phyloP scores from a whole-genome alignment of 2,888 invertebrate species.

The Catotricha subobsoleta region DNA sequence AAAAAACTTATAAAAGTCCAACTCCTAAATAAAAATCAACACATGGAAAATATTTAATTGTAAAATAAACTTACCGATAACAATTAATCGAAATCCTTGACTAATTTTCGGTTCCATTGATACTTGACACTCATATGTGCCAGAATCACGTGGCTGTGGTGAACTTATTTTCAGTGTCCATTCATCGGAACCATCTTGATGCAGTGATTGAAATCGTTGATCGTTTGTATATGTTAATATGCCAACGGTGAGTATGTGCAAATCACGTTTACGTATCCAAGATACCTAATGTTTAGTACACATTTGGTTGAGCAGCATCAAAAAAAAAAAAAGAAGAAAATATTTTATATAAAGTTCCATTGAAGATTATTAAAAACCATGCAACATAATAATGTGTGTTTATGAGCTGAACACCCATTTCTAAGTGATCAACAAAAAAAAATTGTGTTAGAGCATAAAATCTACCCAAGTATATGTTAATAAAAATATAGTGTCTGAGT shows the following conservation, averaged over 20 bases:
- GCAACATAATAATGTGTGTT: no score
- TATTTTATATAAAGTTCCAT: no score
- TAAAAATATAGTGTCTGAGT: no score
- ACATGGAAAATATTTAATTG: not conserved
- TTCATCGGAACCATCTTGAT: conserved; percentile 52
- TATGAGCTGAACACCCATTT: no score
- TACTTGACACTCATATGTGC: conserved; percentile 59
- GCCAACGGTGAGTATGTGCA: conserved; percentile 57
- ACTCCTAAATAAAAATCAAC: no score
- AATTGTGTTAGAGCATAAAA: no score
- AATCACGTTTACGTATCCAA: conserved; percentile 47
- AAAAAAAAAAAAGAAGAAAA: not conserved
- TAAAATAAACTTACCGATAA: conserved; percentile 42
- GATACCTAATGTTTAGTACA: not conserved
- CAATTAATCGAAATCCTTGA: conserved; percentile 48
- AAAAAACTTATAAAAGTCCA: no score
- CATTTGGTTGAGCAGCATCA: not conserved
- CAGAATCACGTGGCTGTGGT: conserved; percentile 48
- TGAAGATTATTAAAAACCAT: no score
- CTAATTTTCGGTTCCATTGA: conserved; percentile 64
- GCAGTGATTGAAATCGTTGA: conserved; percentile 47
- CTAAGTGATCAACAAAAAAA: no score
- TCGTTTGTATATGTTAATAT: conserved; percentile 56
- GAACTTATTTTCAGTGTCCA: conserved; percentile 54
- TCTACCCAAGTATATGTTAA: no score